These are phyloP conservation scores for Stylophora pistillata DNA, from an alignment of 64 coral and sea anemone genomes.

Conservation along the genomic window DNA sequence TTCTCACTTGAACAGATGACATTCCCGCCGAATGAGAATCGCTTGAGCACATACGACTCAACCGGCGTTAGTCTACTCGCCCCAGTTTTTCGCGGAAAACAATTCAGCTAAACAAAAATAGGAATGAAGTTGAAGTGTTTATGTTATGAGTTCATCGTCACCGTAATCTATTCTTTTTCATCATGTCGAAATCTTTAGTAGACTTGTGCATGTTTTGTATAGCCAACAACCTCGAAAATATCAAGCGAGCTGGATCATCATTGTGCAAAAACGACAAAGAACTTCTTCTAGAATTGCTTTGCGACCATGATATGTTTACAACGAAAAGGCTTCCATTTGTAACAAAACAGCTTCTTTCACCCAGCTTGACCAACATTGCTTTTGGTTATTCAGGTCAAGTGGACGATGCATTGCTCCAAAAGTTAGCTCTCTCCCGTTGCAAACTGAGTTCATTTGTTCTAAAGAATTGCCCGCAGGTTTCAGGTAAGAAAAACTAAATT, in stretches of 20 bases:
- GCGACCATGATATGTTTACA: conserved; percentile 84
- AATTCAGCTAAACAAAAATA: too few species aligned
- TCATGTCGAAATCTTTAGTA: conserved; percentile 65
- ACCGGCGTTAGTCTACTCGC: too few species aligned
- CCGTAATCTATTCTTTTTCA: neutral
- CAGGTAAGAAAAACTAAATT: conserved; percentile 34
- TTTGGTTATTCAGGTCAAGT: conserved; percentile 70
- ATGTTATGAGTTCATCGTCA: neutral
- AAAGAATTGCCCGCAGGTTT: conserved; percentile 47
- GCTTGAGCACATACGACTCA: too few species aligned
- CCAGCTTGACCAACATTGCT: conserved; percentile 62
- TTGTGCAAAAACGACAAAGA: conserved; percentile 74
- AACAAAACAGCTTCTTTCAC: conserved; percentile 60
- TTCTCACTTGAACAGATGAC: too few species aligned
- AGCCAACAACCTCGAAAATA: conserved; percentile 71
- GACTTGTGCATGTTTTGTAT: conserved; percentile 83
- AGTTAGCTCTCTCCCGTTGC: conserved; percentile 60
- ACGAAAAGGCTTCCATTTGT: conserved; percentile 42
- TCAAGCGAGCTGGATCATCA: conserved; percentile 53
- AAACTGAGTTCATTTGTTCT: conserved; percentile 56
- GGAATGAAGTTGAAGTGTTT: neutral
- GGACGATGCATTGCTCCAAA: conserved; percentile 59
- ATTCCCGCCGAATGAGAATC: too few species aligned
- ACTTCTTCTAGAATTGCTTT: conserved; percentile 70
- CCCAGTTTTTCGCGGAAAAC: too few species aligned